Conservation (phyloP, 2,888 invertebrate species). For the Cataglyphis albicans region DNA sequence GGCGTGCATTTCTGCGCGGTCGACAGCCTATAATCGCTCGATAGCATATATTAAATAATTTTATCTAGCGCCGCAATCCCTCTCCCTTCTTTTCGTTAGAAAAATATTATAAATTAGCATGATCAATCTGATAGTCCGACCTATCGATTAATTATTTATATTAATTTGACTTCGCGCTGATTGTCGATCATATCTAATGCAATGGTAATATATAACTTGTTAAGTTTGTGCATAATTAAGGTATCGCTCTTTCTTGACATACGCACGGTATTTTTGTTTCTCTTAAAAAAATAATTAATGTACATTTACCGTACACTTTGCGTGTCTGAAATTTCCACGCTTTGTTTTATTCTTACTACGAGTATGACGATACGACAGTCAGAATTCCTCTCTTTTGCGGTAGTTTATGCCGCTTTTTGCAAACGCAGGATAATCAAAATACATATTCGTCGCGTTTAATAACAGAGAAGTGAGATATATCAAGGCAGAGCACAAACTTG, state of each 20-base stretch:
- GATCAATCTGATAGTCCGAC: slow-evolving; percentile 4
- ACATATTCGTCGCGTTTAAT: slow-evolving; percentile 47
- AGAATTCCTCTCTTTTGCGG: slow-evolving; percentile 30
- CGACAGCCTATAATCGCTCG: neutral
- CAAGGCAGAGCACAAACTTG: slow-evolving; percentile 27
- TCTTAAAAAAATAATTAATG: slow-evolving; percentile 27
- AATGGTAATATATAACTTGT: neutral
- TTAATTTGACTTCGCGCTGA: neutral
- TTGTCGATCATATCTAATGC: neutral
- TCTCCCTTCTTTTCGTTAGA: neutral
- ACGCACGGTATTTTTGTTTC: neutral
- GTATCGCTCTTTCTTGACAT: neutral
- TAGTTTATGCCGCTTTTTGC: slow-evolving; percentile 31
- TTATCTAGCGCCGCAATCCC: neutral
- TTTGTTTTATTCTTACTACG: slow-evolving; percentile 27
- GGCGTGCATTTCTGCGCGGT: slow-evolving; percentile 34
- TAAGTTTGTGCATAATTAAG: slow-evolving; percentile 17
- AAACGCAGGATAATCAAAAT: slow-evolving; percentile 37
- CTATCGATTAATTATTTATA: slow-evolving; percentile 6
- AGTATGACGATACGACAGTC: slow-evolving; percentile 12
- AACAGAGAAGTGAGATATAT: slow-evolving; percentile 45
- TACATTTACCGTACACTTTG: slow-evolving; percentile 22
- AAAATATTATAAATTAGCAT: neutral
- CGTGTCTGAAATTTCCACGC: slow-evolving; percentile 18
- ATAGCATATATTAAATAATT: slow-evolving; percentile 19